Evolutionary conservation across 2,888 invertebrate species (phyloP).

Genomic region (Adelognathus sp.): DNA sequence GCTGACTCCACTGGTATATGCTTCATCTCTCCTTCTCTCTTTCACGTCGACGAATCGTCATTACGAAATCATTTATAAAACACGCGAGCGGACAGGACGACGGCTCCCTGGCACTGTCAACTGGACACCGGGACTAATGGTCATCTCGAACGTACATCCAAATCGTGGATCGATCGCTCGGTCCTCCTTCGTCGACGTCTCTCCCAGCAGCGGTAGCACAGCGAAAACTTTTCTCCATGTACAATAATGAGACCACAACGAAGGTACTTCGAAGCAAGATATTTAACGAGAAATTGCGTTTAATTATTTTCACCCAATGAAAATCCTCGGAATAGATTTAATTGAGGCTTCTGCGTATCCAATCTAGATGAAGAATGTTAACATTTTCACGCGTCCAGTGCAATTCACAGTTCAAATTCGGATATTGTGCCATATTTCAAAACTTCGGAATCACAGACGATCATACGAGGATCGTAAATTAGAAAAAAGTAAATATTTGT

Average conservation of each 20-base stretch:
- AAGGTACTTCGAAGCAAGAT: neutral
- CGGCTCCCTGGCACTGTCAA: slow-evolving; percentile 67
- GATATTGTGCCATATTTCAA: too few relatives aligned
- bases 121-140: slow-evolving; percentile 65
- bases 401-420: too few relatives aligned
- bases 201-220: slow-evolving; percentile 43
- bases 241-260: slow-evolving; percentile 16
- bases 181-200: slow-evolving; percentile 27
- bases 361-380: too few relatives aligned
- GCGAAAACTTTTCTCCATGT: slow-evolving; percentile 41
- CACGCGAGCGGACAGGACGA: slow-evolving; percentile 62
- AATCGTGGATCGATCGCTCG: slow-evolving; percentile 71
- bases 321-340: too few relatives aligned
- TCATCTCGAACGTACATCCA: slow-evolving; percentile 47
- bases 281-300: neutral
- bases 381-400: too few relatives aligned
- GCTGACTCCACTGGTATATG: neutral
- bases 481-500: too few relatives aligned
- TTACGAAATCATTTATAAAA: slow-evolving; percentile 72
- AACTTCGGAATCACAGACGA: too few relatives aligned
- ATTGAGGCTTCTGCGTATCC: too few relatives aligned
- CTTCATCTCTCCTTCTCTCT: neutral
- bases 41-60: slow-evolving; percentile 56
- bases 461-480: too few relatives aligned
- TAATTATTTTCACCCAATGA: neutral